Evolutionary conservation across 2,113 vertebrate species (phyloP).

Genomic region (Myrmecophaga tridactyla): DNA sequence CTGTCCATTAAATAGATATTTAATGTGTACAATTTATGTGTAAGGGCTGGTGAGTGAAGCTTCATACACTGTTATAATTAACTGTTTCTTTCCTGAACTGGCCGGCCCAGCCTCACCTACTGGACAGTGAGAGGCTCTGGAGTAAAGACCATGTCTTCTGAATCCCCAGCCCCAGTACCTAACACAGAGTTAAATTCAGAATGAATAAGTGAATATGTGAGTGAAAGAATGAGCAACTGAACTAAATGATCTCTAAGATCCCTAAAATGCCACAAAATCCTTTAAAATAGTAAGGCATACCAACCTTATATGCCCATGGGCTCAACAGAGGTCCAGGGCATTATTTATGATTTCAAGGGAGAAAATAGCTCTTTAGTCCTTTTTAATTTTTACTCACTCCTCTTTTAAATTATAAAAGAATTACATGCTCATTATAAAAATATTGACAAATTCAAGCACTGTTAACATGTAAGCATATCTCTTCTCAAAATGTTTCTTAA

Average conservation of each 20-base stretch:
- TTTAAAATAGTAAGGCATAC: not conserved
- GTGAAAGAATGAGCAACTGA: not conserved
- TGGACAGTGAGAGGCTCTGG: not conserved
- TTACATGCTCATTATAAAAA: slow-evolving; percentile 17
- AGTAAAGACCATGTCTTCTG: not conserved
- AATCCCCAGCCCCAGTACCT: not conserved
- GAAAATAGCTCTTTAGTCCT: not conserved
- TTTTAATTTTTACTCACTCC: not conserved
- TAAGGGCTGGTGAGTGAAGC: not conserved
- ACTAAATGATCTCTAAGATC: not conserved
- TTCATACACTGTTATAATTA: not conserved
- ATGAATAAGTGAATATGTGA: not conserved
- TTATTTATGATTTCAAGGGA: not conserved
- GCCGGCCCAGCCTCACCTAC: not conserved
- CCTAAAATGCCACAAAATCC: not conserved
- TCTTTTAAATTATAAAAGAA: slow-evolving; percentile 33
- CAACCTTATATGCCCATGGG: not conserved
- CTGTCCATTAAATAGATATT: not conserved
- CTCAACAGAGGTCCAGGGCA: not conserved
- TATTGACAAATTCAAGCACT: not conserved
- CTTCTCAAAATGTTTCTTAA: slow-evolving; percentile 32
- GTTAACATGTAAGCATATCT: not conserved
- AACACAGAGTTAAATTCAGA: not conserved
- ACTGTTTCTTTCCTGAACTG: not conserved
- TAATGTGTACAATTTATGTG: not conserved